Evolutionary conservation across 1,140 invertebrate genomes (phyloP), one percentile per base, ranked within the genome.

Genomic region (Drosophila ercepeae): DNA sequence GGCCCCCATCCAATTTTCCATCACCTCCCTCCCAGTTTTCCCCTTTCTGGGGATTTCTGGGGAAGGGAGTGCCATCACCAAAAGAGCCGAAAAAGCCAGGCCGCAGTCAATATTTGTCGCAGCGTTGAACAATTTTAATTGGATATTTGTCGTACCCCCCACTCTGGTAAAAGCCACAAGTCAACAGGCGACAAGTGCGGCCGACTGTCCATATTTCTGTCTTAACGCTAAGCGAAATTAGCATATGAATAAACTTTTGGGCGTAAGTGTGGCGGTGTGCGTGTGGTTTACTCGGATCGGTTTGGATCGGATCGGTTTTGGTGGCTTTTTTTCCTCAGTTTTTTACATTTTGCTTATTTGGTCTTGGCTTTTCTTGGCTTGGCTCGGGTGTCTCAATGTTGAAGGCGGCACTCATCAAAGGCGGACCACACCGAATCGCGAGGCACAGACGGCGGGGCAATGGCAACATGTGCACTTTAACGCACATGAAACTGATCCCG

Each of bases 381-480:
- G 36, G 36, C 36, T 46, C 42, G 49, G 32, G 23, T 41, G 67
- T 60, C 64, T 51, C 46, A 32, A 46, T 72, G 59, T 61, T 45
- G 70, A 54, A 59, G 78, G 68, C 69, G 69, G 69, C 49, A 49
- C 18, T 39, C 82, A 78, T 86, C 82, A 86, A 86, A 86, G 82
- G 57, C 83, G 71, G 72, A 70, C 79, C 75, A 78, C 74, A 88
- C 81, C 77, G 78, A 75, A 75, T 68, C 60, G 59, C 75, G 25
- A 55, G 55, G 41, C 13, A 1, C 25, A 45, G 29, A 45, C 36
- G 45, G 50, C 32, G 46, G 39, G 32, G 29, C 41, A 54, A 44
- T 27, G 63, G 70, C 78, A 82, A 75, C 82, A 86, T 86, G 82
- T 86, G 81, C 81, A 88, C 77, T 78, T 78, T 78, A 58, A 75